A percentile compares a stretch with the other conserved stretches of the same genome.
phyloP scores from a whole-genome alignment of 2,797 vertebrate genomes.

The Cryptoblepharus egeriae region DNA sequence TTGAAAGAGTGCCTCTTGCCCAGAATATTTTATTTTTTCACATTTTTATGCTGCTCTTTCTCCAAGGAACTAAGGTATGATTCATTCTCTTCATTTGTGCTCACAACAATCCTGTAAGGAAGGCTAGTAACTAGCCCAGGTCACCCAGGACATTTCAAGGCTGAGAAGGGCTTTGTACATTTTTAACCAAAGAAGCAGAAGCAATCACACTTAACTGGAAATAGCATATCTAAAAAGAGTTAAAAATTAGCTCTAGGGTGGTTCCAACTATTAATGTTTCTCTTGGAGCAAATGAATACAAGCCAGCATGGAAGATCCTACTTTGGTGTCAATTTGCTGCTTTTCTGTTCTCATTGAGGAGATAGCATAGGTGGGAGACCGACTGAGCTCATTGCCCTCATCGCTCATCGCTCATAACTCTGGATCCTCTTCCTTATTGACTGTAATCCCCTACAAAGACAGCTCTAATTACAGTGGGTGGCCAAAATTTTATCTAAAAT shows the following conservation, averaged over 20 bases:
- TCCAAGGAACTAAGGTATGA: too few relatives aligned
- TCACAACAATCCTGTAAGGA: background rate
- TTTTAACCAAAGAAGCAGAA: background rate
- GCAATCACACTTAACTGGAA: background rate
- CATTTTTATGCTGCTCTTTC: background rate
- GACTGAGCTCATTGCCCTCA: too few relatives aligned
- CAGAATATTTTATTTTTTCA: too few relatives aligned
- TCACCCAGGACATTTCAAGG: too few relatives aligned
- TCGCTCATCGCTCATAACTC: too few relatives aligned
- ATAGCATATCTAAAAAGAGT: too few relatives aligned
- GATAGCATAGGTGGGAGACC: background rate
- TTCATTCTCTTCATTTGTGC: too few relatives aligned
- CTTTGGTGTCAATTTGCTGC: background rate
- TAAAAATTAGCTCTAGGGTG: background rate
- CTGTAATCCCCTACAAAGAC: background rate
- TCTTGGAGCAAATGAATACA: background rate
- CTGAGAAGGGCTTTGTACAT: too few relatives aligned
- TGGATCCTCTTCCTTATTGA: background rate
- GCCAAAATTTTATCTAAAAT: background rate
- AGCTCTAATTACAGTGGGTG: background rate
- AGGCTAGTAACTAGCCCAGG: too few relatives aligned
- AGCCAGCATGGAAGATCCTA: background rate
- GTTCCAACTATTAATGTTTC: background rate
- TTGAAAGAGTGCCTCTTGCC: too few relatives aligned
- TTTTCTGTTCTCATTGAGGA: background rate